phyloP scores from a whole-genome alignment of 2,113 vertebrate genomes.

The Podiceps cristatus region DNA sequence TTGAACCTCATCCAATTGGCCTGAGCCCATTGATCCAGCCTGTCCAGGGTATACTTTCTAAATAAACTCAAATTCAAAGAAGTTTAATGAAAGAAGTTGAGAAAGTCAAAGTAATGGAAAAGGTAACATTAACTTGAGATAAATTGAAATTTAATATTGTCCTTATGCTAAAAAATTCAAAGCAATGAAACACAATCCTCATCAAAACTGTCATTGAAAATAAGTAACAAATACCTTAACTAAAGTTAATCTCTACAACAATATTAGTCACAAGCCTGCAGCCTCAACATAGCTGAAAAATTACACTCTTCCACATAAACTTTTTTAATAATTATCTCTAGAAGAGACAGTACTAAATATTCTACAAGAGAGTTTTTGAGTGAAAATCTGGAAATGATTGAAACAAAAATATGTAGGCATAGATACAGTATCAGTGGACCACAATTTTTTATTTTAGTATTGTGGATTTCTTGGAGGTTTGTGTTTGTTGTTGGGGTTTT shows the following conservation, averaged over 20 bases:
- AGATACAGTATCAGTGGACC: not conserved
- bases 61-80: not conserved
- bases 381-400: not conserved
- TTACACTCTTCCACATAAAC: rapidly evolving
- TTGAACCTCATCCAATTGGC: too few species aligned
- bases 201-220: not conserved
- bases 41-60: not conserved
- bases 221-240: not conserved
- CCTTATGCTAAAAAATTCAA: not conserved
- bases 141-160: not conserved
- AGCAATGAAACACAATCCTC: not conserved
- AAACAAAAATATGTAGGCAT: not conserved
- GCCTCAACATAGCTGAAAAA: not conserved
- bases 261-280: not conserved
- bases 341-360: not conserved
- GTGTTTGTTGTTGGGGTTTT: not conserved
- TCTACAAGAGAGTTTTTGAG: not conserved
- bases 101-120: not conserved
- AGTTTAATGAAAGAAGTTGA: not conserved
- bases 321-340: not conserved
- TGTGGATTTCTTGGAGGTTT: not conserved
- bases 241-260: not conserved
- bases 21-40: too few species aligned
- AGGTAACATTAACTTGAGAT: not conserved
- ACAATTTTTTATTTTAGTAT: not conserved